Evolutionary conservation across 53 echinoderm and acorn worm genomes (phyloP).

Genomic region (Arbacia lixula): DNA sequence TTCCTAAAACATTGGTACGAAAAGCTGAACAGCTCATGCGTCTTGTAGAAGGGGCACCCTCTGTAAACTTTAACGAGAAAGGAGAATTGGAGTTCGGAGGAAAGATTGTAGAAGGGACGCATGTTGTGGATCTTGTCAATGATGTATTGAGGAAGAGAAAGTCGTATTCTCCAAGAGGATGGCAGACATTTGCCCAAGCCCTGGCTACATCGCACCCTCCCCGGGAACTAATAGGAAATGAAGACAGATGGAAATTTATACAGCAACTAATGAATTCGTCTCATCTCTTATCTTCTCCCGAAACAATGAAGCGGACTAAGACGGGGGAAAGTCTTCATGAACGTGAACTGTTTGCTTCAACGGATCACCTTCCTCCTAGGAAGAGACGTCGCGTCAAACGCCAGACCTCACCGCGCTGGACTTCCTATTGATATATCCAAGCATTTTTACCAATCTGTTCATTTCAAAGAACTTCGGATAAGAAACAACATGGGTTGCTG

Average conservation of each 20-base stretch:
- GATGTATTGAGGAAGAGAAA: slow-evolving; percentile 60
- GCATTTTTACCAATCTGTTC: not conserved
- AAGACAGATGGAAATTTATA: slow-evolving; percentile 44
- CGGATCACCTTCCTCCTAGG: not conserved
- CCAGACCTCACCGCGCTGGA: not conserved
- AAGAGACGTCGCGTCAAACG: not conserved
- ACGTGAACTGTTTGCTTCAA: not conserved
- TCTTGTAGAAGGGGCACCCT: not conserved
- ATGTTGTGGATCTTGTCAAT: slow-evolving; percentile 66
- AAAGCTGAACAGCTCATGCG: slow-evolving; percentile 3
- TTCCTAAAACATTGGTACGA: slow-evolving; percentile 26
- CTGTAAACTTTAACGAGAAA: not conserved
- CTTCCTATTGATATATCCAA: not conserved
- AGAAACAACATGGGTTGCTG: slow-evolving; percentile 63
- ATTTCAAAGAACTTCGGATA: not conserved
- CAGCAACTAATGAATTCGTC: too few species aligned
- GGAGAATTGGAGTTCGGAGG: slow-evolving; percentile 48
- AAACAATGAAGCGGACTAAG: too few species aligned
- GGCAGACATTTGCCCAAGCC: slow-evolving; percentile 24
- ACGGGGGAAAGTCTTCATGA: too few species aligned
- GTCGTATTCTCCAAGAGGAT: not conserved
- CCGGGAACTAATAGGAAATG: slow-evolving; percentile 59
- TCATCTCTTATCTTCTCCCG: too few species aligned
- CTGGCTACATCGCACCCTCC: slow-evolving; percentile 47
- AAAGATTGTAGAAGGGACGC: slow-evolving; percentile 38